Conservation (phyloP, 2,888 invertebrate species). For the Agrochola lychnidis region DNA sequence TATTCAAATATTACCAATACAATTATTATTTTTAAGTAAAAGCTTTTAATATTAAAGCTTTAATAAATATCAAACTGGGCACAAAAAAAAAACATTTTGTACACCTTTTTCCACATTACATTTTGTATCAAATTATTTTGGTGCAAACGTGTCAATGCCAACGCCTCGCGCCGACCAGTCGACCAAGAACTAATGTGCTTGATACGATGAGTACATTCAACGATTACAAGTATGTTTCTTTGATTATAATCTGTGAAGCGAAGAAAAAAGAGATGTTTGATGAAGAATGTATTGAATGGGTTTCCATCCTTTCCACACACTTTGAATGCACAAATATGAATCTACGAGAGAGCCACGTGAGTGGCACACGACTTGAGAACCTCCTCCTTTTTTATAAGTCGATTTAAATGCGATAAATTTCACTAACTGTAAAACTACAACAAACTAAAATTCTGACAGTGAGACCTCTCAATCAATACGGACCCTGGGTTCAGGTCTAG, state of each 20-base stretch:
- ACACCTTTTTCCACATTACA: background rate
- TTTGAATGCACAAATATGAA: background rate
- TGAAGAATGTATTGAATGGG: constrained; percentile 19
- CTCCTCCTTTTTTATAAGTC: background rate
- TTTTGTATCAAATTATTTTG: background rate
- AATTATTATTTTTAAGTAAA: too few relatives aligned
- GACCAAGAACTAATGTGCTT: constrained; percentile 30
- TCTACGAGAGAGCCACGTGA: background rate
- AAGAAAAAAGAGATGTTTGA: constrained; percentile 27
- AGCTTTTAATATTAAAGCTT: too few relatives aligned
- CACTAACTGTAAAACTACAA: background rate
- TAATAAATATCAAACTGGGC: background rate
- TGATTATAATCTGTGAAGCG: constrained; percentile 60
- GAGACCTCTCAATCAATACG: constrained; percentile 9
- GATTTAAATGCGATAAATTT: background rate
- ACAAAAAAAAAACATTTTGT: background rate
- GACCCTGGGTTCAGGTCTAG: constrained; percentile 15
- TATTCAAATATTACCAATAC: too few relatives aligned
- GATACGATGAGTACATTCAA: constrained; percentile 29
- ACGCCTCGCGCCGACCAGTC: constrained; percentile 32
- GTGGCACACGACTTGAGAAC: too few relatives aligned
- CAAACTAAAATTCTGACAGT: background rate
- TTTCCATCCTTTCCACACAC: background rate
- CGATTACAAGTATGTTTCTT: constrained; percentile 43
- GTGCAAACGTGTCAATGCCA: constrained; percentile 7